These are phyloP conservation scores for Equus quagga DNA, from an alignment of 2,113 vertebrate genomes.

Conservation along the genomic window DNA sequence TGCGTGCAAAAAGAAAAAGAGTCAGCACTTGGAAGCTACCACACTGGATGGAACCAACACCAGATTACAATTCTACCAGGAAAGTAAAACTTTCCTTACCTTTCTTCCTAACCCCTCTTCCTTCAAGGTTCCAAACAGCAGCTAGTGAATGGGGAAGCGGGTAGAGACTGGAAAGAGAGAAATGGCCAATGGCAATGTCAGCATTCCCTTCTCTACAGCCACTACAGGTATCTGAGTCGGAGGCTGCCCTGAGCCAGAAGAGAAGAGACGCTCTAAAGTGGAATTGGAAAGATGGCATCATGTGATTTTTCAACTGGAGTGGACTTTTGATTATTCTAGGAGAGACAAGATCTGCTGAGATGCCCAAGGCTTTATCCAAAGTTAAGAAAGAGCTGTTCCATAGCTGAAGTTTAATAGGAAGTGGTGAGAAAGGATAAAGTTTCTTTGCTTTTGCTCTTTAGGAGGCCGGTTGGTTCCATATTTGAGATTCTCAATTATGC, in stretches of 20 bases:
- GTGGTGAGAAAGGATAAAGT: not conserved
- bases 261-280: not conserved
- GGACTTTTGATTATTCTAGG: not conserved
- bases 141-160: not conserved
- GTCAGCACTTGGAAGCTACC: not conserved
- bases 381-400: not conserved
- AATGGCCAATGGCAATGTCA: rapidly evolving
- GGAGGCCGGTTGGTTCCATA: not conserved
- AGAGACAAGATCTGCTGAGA: not conserved
- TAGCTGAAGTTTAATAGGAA: not conserved
- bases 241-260: not conserved
- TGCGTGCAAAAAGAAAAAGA: not conserved
- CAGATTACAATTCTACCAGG: not conserved
- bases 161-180: not conserved
- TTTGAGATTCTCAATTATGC: not conserved
- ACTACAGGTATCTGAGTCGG: not conserved
- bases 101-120: not conserved
- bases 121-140: not conserved
- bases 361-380: not conserved
- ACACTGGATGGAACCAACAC: not conserved
- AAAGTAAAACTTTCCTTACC: not conserved
- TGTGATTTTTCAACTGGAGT: not conserved
- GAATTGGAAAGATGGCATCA: not conserved
- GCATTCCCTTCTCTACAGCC: not conserved
- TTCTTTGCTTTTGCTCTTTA: not conserved